phyloP scores from a whole-genome alignment of 2,797 vertebrate genomes.

The Sebastes hopkinsi region DNA sequence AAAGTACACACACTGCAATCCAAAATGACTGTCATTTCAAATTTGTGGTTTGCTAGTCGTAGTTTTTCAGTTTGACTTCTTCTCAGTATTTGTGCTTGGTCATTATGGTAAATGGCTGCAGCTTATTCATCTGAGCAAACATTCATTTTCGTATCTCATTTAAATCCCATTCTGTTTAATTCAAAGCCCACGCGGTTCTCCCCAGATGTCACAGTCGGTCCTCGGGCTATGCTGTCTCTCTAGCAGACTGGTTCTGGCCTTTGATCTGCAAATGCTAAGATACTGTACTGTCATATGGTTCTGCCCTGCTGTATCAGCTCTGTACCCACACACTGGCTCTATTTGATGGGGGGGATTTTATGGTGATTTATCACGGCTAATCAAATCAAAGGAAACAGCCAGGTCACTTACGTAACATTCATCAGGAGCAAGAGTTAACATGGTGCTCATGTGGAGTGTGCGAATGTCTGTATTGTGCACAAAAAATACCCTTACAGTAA shows the following conservation, averaged over 20 bases:
- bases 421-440: background rate
- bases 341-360: constrained; percentile 20
- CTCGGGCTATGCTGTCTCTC: constrained; percentile 1
- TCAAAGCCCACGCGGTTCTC: constrained; percentile 1
- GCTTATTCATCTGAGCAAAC: constrained; percentile 4
- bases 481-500: background rate
- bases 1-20: background rate
- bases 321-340: constrained; percentile 1
- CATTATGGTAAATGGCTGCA: background rate
- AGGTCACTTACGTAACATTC: constrained; percentile 33
- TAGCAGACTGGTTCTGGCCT: constrained; percentile 29
- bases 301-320: constrained; percentile 15
- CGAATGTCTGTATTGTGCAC: constrained; percentile 3
- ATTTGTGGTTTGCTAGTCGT: background rate
- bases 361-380: constrained; percentile 45
- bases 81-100: background rate
- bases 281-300: background rate
- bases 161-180: constrained; percentile 15
- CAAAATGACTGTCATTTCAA: background rate
- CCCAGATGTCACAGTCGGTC: constrained; percentile 4
- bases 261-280: constrained; percentile 50
- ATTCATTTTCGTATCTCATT: background rate
- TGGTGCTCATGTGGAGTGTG: background rate
- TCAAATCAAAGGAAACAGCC: constrained; percentile 31
- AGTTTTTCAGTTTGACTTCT: background rate